A percentile compares a stretch with the other conserved stretches of the same genome.
phyloP scores from a whole-genome alignment of 2,113 vertebrate genomes.

The Takifugu bimaculatus region DNA sequence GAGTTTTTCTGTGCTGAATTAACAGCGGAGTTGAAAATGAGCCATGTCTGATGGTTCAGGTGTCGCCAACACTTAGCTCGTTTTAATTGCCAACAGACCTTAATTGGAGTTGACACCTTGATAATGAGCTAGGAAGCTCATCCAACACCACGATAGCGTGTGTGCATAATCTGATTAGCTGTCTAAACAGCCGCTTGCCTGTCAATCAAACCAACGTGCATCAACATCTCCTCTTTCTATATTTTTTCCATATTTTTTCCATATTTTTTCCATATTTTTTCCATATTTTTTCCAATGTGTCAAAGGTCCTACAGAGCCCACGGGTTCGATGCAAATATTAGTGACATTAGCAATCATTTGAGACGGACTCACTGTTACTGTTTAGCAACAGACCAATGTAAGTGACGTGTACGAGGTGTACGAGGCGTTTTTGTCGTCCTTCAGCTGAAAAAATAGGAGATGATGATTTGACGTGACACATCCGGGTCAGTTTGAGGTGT shows the following conservation, averaged over 20 bases:
- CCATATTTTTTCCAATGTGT: too few species aligned
- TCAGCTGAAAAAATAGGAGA: too few species aligned
- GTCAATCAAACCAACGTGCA: slow-evolving; percentile 33
- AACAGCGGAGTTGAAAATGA: neutral
- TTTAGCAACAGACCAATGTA: too few species aligned
- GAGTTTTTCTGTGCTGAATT: too few species aligned
- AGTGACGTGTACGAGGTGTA: too few species aligned
- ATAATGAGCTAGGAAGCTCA: slow-evolving; percentile 46
- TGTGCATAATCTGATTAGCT: slow-evolving; percentile 45
- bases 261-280: too few species aligned
- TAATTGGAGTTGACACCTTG: slow-evolving; percentile 56
- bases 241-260: too few species aligned
- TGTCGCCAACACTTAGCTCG: slow-evolving; percentile 26
- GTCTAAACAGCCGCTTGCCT: slow-evolving; percentile 43
- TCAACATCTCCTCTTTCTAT: neutral
- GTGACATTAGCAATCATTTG: too few species aligned
- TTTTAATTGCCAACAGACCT: slow-evolving; percentile 52
- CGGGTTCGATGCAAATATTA: neutral
- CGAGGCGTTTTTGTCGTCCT: too few species aligned
- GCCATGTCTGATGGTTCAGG: neutral
- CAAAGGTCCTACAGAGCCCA: too few species aligned
- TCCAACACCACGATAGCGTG: slow-evolving; percentile 42
- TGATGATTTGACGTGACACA: too few species aligned
- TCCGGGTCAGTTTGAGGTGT: too few species aligned
- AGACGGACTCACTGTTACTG: neutral